These are phyloP conservation scores for Melanostoma scalare DNA, from an alignment of 2,888 invertebrate genomes.

Conservation along the genomic window DNA sequence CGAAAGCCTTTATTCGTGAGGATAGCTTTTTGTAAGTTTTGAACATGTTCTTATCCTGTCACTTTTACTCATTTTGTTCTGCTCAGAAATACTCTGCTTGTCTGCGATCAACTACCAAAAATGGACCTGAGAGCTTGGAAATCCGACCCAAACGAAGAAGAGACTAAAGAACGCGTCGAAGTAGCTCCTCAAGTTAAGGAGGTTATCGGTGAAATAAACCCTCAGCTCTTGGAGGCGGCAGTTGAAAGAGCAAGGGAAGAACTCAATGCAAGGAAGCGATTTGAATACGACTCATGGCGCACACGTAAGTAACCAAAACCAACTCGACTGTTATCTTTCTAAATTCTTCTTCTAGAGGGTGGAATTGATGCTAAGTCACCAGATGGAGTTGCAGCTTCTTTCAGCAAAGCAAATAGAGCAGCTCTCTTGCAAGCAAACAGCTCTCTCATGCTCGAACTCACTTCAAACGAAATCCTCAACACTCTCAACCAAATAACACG, in stretches of 20 bases:
- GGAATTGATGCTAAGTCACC: constrained; percentile 94
- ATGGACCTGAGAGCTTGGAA: constrained; percentile 88
- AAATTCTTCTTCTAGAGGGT: constrained; percentile 84
- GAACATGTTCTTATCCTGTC: accelerated
- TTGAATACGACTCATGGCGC: constrained; percentile 92
- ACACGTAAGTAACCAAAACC: constrained; percentile 83
- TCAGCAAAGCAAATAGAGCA: constrained; percentile 93
- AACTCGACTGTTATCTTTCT: neutral
- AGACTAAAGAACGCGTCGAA: constrained; percentile 78
- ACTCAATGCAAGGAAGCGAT: constrained; percentile 88
- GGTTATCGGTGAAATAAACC: constrained; percentile 87
- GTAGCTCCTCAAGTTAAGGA: constrained; percentile 79
- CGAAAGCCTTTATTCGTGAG: constrained; percentile 91
- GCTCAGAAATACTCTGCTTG: constrained; percentile 87
- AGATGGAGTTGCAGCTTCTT: constrained; percentile 93
- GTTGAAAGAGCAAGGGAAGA: constrained; percentile 91
- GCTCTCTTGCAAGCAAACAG: constrained; percentile 92
- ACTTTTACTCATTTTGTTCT: neutral
- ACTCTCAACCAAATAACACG: constrained; percentile 83
- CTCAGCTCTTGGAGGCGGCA: constrained; percentile 88
- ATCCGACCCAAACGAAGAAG: constrained; percentile 83
- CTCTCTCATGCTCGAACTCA: constrained; percentile 92
- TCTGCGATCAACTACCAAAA: constrained; percentile 88
- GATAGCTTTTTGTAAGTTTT: constrained; percentile 90
- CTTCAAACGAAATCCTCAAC: constrained; percentile 92